Conservation (phyloP, 2,113 vertebrate species). For the Ia io region DNA sequence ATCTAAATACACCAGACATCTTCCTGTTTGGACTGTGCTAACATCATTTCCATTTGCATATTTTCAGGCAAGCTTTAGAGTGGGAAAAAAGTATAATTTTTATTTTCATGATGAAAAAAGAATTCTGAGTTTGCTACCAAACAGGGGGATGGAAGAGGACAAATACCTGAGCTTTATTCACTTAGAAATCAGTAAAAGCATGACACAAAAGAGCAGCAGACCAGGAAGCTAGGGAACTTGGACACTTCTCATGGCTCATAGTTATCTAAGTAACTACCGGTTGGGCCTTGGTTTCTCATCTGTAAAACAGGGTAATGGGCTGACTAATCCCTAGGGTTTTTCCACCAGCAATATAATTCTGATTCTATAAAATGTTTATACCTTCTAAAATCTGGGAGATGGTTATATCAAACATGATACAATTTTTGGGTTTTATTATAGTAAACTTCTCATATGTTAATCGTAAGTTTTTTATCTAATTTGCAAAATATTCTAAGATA, state of each 20-base stretch:
- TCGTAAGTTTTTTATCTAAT: background rate
- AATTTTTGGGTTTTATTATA: background rate
- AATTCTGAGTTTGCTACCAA: slow-evolving; percentile 14
- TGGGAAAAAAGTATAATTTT: background rate
- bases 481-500: slow-evolving; percentile 26
- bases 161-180: background rate
- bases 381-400: background rate
- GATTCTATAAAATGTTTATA: background rate
- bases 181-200: background rate
- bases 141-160: background rate
- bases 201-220: background rate
- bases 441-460: background rate
- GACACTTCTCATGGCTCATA: background rate
- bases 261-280: background rate
- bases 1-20: slow-evolving; percentile 25
- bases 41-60: slow-evolving; percentile 60
- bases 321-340: background rate
- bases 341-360: background rate
- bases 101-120: background rate
- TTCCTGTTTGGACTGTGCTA: background rate
- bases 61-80: slow-evolving; percentile 3
- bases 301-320: background rate
- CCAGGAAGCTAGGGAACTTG: background rate
- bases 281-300: background rate
- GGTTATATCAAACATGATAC: background rate